Percentiles rank a stretch among this genome's conserved stretches.
phyloP scores from a whole-genome alignment of 2,113 vertebrate genomes.

The Poeciliopsis prolifica region DNA sequence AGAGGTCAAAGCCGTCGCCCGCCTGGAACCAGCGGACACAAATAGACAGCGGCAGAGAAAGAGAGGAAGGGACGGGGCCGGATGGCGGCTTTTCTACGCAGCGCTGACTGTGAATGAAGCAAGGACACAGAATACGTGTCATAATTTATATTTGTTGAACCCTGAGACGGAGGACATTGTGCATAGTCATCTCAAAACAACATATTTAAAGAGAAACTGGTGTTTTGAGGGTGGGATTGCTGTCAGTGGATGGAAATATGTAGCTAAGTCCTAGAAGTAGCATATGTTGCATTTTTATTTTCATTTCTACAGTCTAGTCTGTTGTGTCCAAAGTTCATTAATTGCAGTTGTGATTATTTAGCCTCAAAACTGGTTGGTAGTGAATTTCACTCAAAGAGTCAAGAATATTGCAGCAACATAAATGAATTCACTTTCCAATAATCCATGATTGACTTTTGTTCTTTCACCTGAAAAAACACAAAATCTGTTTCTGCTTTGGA shows the following conservation, averaged over 20 bases:
- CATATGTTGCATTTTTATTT: not conserved
- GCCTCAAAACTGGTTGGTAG: not conserved
- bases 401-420: not conserved
- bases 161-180: not conserved
- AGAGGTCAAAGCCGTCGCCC: conserved; percentile 36
- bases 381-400: not conserved
- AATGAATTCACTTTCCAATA: not conserved
- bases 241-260: not conserved
- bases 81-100: conserved; percentile 43
- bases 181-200: not conserved
- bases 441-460: not conserved
- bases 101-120: conserved; percentile 12
- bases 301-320: not conserved
- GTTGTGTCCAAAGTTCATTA: not conserved
- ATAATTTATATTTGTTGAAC: not conserved
- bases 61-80: conserved; percentile 55
- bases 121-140: not conserved
- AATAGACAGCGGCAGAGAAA: conserved; percentile 69
- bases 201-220: not conserved
- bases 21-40: conserved; percentile 67
- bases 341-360: not conserved
- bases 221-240: not conserved
- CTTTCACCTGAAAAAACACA: not conserved
- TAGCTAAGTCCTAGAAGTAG: not conserved
- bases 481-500: not conserved